Evolutionary conservation across 2,113 vertebrate species (phyloP), one percentile per base, ranked within the genome.

Genomic region (Pachycephala philippinensis): DNA sequence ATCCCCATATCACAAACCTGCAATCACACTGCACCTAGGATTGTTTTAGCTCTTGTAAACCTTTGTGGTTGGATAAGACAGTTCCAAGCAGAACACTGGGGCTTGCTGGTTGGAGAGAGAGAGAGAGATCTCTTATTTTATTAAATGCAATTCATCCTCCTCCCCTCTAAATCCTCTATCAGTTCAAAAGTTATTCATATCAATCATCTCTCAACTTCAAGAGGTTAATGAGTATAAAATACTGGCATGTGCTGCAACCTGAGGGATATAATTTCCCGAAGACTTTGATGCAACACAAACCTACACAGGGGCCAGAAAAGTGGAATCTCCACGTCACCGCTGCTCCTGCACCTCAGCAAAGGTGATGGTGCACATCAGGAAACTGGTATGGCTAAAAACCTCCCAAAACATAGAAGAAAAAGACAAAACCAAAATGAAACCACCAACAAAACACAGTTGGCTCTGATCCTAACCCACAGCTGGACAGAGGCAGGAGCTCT

Each of bases 11-110:
- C 88, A 59, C 45, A 84, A 83, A 47, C 69, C 76, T 80, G 72
- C 75, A 84, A 71, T 72, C 72, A 49, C 65, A 40, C 52, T 8
- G 5, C 91, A 72, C 69, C 45, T 19, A 2, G 1, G 54, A 78
- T 81, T 70, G 57, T 72, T 90, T 91, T 8, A 83, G 85, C 66
- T 89, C 77, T 47, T 59, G 18, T 45, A 59, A 89, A 85, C 35
- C 1, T 1, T 1, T 53, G 78, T 0, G 0, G 61, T 26, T 40
- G 89, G 85, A 9, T 56, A 60, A 68, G 50, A 39, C 49, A 64
- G 85, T 80, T 88, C 64, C 40, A 39, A 65, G 42, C 60, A 84
- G 66, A 61, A 72, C 2, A 19, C 39, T 30, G 27, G 37, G 33
- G n/a, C 33, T 64, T 84, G 63, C 49, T 35, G 47, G n/a, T 9